These are phyloP conservation scores for Phacellophora camtschatica DNA, from an alignment of 30 jellyfish, hydroid and myxozoan genomes.

Conservation along the genomic window DNA sequence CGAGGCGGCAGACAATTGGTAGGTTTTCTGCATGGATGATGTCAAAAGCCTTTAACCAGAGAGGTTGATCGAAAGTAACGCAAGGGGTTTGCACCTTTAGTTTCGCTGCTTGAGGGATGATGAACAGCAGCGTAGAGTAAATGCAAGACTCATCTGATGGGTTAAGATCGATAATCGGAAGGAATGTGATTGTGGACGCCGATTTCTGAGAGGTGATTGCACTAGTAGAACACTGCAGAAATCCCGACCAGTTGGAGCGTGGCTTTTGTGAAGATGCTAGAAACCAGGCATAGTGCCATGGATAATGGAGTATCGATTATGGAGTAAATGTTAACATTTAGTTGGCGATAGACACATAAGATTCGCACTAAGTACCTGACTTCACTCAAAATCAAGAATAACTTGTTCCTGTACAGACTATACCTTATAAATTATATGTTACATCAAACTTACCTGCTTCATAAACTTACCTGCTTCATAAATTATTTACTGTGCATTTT, in stretches of 20 bases:
- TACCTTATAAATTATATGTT: too few species aligned
- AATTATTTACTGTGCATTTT: too few species aligned
- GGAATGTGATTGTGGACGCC: not conserved
- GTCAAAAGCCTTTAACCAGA: constrained; percentile 58
- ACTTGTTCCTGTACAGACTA: too few species aligned
- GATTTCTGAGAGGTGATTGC: not conserved
- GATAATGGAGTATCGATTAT: constrained; percentile 19
- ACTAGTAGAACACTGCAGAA: constrained; percentile 42
- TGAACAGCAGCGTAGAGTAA: constrained; percentile 44
- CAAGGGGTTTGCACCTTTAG: constrained; percentile 16
- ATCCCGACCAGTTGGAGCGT: constrained; percentile 64
- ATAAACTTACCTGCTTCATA: too few species aligned
- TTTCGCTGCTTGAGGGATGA: constrained; percentile 36
- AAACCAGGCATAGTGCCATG: constrained; percentile 58
- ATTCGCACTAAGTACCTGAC: too few species aligned
- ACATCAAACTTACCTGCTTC: too few species aligned
- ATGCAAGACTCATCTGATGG: constrained; percentile 71
- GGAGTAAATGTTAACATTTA: constrained; percentile 49
- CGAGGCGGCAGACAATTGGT: constrained; percentile 54
- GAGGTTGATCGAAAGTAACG: constrained; percentile 68
- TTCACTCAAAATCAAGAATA: too few species aligned
- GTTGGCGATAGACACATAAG: too few species aligned
- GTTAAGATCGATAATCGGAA: constrained; percentile 64
- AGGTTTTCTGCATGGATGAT: constrained; percentile 43
- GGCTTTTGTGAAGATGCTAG: not conserved